Evolutionary conservation across 2,113 vertebrate genomes (phyloP).

Genomic region (Gymnogyps californianus): DNA sequence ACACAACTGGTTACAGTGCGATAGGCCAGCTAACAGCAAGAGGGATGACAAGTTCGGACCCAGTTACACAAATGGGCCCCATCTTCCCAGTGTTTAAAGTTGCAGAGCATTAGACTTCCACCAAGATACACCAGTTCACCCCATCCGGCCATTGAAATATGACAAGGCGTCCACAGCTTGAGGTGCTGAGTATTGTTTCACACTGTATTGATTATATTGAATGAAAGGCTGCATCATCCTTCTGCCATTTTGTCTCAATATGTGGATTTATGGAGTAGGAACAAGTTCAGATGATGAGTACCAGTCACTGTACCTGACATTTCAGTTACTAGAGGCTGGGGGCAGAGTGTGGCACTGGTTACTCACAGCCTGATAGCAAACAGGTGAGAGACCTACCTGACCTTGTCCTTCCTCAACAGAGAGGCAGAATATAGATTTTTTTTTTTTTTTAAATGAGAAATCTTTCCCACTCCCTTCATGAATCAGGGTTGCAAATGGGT

Average conservation of each 20-base stretch:
- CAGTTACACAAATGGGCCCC: neutral
- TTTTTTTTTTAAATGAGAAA: neutral
- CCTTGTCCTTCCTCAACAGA: neutral
- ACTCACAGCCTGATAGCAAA: neutral
- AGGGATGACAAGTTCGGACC: neutral
- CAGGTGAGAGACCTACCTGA: neutral
- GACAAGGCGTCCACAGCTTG: neutral
- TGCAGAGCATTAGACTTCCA: neutral
- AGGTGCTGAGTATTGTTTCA: neutral
- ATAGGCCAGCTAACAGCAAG: neutral
- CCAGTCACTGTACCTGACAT: too few species aligned
- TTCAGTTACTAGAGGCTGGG: neutral
- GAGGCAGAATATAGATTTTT: neutral
- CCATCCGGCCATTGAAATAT: accelerated
- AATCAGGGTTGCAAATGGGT: neutral
- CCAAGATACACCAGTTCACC: neutral
- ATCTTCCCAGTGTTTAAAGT: neutral
- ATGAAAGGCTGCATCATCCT: neutral
- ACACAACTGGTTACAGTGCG: neutral
- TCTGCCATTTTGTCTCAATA: neutral
- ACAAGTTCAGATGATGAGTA: neutral
- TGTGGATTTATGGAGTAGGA: neutral
- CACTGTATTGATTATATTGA: neutral
- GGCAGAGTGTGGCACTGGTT: neutral
- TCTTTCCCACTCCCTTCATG: neutral